Conservation (phyloP, 2,888 invertebrate species). For the Pelosia muscerda region DNA sequence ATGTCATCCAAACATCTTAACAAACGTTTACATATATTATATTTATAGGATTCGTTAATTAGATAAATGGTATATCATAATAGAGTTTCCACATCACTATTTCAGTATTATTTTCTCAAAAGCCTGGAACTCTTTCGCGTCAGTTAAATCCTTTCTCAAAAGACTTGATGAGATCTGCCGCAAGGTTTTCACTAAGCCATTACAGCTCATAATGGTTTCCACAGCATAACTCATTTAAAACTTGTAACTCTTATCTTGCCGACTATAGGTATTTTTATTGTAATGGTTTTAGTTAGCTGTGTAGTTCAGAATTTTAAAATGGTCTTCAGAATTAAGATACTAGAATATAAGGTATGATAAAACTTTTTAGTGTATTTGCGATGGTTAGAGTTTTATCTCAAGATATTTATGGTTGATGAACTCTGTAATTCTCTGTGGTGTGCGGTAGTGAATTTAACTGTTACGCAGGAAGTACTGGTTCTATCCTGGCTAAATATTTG, state of each 20-base stretch:
- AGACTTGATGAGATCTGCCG: conserved; percentile 41
- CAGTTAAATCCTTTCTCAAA: conserved; percentile 46
- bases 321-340: background rate
- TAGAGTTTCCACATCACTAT: background rate
- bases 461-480: too few relatives aligned
- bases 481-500: too few relatives aligned
- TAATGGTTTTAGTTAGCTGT: conserved; percentile 34
- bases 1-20: too few relatives aligned
- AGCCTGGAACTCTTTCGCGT: background rate
- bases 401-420: background rate
- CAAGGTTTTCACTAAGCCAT: conserved; percentile 39
- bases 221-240: conserved; percentile 47
- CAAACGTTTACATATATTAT: too few relatives aligned
- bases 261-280: conserved; percentile 33
- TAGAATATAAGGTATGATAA: conserved; percentile 6
- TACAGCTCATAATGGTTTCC: conserved; percentile 44
- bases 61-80: too few relatives aligned
- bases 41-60: too few relatives aligned
- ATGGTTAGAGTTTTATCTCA: background rate
- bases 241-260: conserved; percentile 43
- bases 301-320: conserved; percentile 19
- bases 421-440: too few relatives aligned
- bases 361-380: background rate
- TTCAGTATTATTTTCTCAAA: background rate
- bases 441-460: too few relatives aligned